Conservation (phyloP, 2,113 vertebrate genomes). For the Sardina pilchardus region DNA sequence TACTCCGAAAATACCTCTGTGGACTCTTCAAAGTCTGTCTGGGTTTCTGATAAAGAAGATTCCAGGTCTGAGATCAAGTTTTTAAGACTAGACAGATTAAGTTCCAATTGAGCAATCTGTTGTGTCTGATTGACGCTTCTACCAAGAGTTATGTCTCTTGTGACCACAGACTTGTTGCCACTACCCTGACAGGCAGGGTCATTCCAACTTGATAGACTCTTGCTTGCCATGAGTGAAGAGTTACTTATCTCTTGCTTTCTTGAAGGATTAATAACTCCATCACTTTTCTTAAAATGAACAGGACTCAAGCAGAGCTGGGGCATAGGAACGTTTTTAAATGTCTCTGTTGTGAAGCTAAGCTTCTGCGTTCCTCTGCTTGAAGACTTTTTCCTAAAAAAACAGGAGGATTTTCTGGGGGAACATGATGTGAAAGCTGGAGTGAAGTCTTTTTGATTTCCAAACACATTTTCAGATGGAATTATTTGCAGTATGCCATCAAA, state of each 20-base stretch:
- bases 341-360: slow-evolving; percentile 32
- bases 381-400: too few species aligned
- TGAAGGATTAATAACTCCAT: background rate
- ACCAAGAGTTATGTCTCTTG: background rate
- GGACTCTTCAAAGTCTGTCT: slow-evolving; percentile 15
- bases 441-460: too few species aligned
- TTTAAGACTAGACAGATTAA: slow-evolving; percentile 65
- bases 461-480: too few species aligned
- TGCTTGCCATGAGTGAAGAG: too few species aligned
- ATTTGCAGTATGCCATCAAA: too few species aligned
- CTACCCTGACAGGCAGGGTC: background rate
- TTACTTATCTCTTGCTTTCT: too few species aligned
- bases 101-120: slow-evolving; percentile 66
- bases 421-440: too few species aligned
- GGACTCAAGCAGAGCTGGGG: slow-evolving; percentile 67
- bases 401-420: too few species aligned
- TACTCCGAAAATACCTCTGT: background rate
- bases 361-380: background rate
- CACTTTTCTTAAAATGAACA: slow-evolving; percentile 49
- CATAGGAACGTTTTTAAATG: slow-evolving; percentile 54
- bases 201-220: background rate
- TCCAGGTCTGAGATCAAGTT: slow-evolving; percentile 67
- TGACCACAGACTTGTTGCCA: background rate
- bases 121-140: slow-evolving; percentile 47
- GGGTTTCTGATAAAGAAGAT: slow-evolving; percentile 57